Conservation (phyloP, 2,888 invertebrate genomes). For the Cyaniris semiargus region DNA sequence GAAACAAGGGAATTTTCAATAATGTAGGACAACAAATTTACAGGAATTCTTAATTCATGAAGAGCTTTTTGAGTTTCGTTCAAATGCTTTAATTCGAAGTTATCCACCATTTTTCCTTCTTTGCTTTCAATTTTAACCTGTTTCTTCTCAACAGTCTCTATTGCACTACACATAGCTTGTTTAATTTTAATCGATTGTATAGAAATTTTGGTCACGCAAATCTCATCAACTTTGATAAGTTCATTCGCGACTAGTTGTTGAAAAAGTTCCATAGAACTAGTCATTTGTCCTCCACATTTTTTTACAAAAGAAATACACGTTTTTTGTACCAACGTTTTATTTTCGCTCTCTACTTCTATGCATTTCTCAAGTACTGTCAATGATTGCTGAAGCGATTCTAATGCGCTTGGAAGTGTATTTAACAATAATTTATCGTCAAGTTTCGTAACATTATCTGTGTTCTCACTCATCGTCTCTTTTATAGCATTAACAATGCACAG, state of each 20-base stretch:
- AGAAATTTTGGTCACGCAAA: constrained; percentile 65
- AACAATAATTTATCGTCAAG: constrained; percentile 80
- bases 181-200: constrained; percentile 73
- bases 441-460: constrained; percentile 54
- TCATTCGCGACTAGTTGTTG: constrained; percentile 64
- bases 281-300: constrained; percentile 79
- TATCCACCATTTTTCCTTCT: constrained; percentile 59
- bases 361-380: constrained; percentile 85
- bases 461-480: constrained; percentile 59
- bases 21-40: constrained; percentile 62
- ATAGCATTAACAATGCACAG: constrained; percentile 81
- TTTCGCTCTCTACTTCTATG: constrained; percentile 83
- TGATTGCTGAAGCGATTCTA: constrained; percentile 83
- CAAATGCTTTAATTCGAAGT: constrained; percentile 61
- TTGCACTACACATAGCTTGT: constrained; percentile 72
- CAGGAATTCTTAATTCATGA: constrained; percentile 63
- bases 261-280: constrained; percentile 74
- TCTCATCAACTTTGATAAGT: constrained; percentile 68
- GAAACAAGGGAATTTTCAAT: constrained; percentile 57
- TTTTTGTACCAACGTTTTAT: constrained; percentile 84
- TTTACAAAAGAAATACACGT: constrained; percentile 85
- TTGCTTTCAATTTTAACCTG: constrained; percentile 64
- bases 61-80: constrained; percentile 69
- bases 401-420: constrained; percentile 77
- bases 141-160: constrained; percentile 71